Evolutionary conservation across 2,888 invertebrate species (phyloP), one percentile per base, ranked within the genome.

Genomic region (Andrena chrysosceles): DNA sequence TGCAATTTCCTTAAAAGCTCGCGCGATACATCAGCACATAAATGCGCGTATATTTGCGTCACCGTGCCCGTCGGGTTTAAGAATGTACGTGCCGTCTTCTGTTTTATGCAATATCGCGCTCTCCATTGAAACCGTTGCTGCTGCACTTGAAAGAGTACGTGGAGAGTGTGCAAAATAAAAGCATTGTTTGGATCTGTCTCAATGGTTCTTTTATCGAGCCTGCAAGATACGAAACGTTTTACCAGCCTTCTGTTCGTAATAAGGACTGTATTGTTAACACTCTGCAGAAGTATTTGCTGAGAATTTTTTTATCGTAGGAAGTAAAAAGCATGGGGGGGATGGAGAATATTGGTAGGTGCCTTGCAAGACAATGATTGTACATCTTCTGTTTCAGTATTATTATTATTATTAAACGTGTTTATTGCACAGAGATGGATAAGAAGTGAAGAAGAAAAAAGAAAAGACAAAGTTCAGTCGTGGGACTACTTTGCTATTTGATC

Each of bases 1-100:
- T 89, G 89, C 85, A 89, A 89, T 89, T 89, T 85, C 73, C 84
- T 76, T 89, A 81, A 89, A 87, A 89, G 90, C 87, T 64, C 49
- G 60, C 20, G 48, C 72, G 77, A 68, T 85, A 74, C 35, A 67
- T 77, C 75, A 75, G 42, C 31, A 56, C 77, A 66, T 81, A 78
- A 77, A 79, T 31, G 77, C 70, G 68, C 77, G 77, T 64, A 72
- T 69, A 77, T 70, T 62, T 56, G 52, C 67, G 62, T 73, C 81
- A 59, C 48, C 59, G 49, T 52, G 59, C 23, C 54, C 63, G 62
- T 31, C 35, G 66, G 33, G 56, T 42, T 66, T 75, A 78, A 79
- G 75, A 72, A 74, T 69, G 48, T 68, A 62, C 64, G 66, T 67
- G 49, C 42, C 59, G 60, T 75, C 60, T 83, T 75, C 64, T 75